Evolutionary conservation across 2,797 vertebrate species (phyloP), one percentile per base, ranked within the genome.

Genomic region (Rhinella marina): DNA sequence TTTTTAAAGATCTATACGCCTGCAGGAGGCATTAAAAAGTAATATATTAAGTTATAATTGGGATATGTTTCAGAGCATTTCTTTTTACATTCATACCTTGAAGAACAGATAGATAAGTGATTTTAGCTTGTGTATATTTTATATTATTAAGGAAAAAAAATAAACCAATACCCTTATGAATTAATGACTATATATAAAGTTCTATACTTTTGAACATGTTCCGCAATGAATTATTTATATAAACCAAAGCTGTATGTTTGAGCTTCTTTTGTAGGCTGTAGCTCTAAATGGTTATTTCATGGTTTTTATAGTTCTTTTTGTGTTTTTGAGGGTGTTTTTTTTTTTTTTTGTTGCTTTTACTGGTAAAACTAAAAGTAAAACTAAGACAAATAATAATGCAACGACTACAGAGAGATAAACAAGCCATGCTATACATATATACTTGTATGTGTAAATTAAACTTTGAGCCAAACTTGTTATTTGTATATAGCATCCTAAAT

Each of bases 361-460:
- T 75, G 21, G 48, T 77, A 50, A 76, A 73, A 72, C 32, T 95
- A 91, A 93, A 94, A 95, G 92, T 93, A 94, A 94, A 95, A 96
- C n/a, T 54, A 72, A 41, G 23, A 52, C 21, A 81, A 75, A 64
- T 48, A 93, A 93, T 92, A 93, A 92, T 92, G 93, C 85, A 87
- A 96, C 94, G 90, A 93, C 95, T 97, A 95, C 97, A 96, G 96
- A 96, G 95, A 95, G 95, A 96, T 97, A 97, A 96, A 95, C 94
- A 99, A 99, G 98, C 98, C 98, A 99, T 99, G 98, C 97, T 82
- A 97, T 96, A 97, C 96, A 97, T 96, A 97, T 96, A 94, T 92
- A 96, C 95, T 96, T 96, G 95, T 97, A 95, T 98, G 96, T 98
- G 95, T 98, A 97, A 96, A 97, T 96, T 96, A 96, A 97, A 96